These are phyloP conservation scores for Druon quercuslanigerum DNA, from an alignment of 1,140 invertebrate species.

Conservation along the genomic window DNA sequence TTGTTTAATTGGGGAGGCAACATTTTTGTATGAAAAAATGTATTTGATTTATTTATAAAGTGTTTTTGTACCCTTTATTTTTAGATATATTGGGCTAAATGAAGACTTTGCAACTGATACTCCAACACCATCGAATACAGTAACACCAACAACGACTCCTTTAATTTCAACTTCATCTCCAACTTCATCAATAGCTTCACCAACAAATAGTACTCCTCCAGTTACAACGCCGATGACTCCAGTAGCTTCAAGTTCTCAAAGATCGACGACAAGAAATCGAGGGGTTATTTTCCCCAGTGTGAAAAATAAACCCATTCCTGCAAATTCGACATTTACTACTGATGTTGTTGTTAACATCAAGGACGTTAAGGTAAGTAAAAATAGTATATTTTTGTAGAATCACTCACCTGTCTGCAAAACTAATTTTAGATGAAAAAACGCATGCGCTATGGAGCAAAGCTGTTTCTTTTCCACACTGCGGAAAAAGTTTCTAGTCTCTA, in stretches of 20 bases:
- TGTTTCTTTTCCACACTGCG: too few relatives aligned
- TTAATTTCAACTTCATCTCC: conserved; percentile 59
- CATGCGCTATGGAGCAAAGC: neutral
- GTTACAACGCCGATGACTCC: conserved; percentile 66
- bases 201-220: conserved; percentile 66
- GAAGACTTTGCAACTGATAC: conserved; percentile 65
- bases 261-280: conserved; percentile 79
- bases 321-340: conserved; percentile 87
- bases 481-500: too few relatives aligned
- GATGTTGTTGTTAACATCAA: conserved; percentile 84
- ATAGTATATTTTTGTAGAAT: neutral
- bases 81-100: conserved; percentile 57
- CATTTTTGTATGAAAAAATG: neutral
- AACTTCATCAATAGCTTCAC: conserved; percentile 57
- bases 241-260: conserved; percentile 62
- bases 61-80: conserved; percentile 13
- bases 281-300: conserved; percentile 92
- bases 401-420: neutral
- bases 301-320: conserved; percentile 89
- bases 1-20: too few relatives aligned
- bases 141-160: conserved; percentile 58
- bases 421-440: neutral
- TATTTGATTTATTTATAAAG: neutral
- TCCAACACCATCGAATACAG: conserved; percentile 61
- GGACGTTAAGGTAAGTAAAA: conserved; percentile 85